Conservation (phyloP, 2,888 invertebrate genomes). For the Caenorhabditis auriculariae region DNA sequence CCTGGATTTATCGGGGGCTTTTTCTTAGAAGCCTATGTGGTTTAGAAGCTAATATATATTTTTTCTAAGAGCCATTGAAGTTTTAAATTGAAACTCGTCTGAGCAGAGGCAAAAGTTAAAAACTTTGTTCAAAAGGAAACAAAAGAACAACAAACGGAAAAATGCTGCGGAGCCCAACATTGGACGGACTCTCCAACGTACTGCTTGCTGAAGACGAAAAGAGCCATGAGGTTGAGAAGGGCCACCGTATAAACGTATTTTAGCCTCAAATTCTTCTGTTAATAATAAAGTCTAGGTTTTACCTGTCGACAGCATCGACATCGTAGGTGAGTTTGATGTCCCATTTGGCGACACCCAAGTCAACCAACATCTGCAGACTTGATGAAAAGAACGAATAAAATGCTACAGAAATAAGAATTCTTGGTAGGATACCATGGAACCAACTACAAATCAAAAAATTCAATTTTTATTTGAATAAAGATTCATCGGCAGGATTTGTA, state of each 20-base stretch:
- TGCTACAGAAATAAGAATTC: too few relatives aligned
- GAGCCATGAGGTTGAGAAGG: slow-evolving; percentile 16
- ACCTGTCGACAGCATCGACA: slow-evolving; percentile 34
- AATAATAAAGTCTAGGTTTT: not conserved
- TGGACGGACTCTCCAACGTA: slow-evolving; percentile 67
- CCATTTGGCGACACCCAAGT: slow-evolving; percentile 3
- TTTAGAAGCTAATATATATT: too few relatives aligned
- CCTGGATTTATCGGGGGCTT: too few relatives aligned
- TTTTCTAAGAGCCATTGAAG: not conserved
- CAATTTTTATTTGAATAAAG: too few relatives aligned
- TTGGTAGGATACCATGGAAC: too few relatives aligned
- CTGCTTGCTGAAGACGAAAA: slow-evolving; percentile 54
- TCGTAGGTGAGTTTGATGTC: slow-evolving; percentile 23
- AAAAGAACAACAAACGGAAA: slow-evolving; percentile 8
- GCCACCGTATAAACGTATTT: slow-evolving; percentile 31
- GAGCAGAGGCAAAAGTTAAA: not conserved
- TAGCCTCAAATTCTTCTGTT: slow-evolving; percentile 14
- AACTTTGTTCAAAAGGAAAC: not conserved
- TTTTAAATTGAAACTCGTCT: not conserved
- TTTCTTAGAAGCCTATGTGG: too few relatives aligned
- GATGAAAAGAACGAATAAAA: too few relatives aligned
- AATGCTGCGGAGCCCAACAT: slow-evolving; percentile 63
- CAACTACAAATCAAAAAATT: too few relatives aligned
- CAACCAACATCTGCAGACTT: slow-evolving; percentile 1
- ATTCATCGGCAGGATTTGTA: too few relatives aligned